These are phyloP conservation scores for Protaetia brevitarsis DNA, from an alignment of 1,140 invertebrate genomes.

Conservation along the genomic window DNA sequence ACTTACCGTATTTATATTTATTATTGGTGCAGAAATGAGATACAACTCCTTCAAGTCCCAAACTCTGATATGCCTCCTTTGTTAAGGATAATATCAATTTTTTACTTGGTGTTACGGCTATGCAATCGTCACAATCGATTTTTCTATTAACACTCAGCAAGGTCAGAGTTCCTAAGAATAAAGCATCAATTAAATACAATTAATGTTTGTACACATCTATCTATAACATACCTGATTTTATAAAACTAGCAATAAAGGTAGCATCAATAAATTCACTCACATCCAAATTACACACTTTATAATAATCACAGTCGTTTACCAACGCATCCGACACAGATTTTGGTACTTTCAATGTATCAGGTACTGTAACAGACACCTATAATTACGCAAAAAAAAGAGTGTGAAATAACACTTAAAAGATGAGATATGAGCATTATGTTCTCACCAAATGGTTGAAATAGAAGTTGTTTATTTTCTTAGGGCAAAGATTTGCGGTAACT, in stretches of 20 bases:
- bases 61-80: constrained; percentile 51
- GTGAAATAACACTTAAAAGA: neutral
- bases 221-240: constrained; percentile 35
- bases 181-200: neutral
- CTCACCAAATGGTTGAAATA: constrained; percentile 56
- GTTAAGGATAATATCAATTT: constrained; percentile 52
- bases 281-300: constrained; percentile 50
- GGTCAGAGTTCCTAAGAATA: constrained; percentile 52
- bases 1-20: constrained; percentile 56
- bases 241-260: constrained; percentile 52
- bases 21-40: constrained; percentile 50
- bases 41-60: constrained; percentile 55
- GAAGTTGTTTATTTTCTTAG: constrained; percentile 45
- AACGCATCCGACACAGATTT: constrained; percentile 46
- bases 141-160: constrained; percentile 50
- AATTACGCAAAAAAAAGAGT: constrained; percentile 31
- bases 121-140: constrained; percentile 55
- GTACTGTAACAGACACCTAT: constrained; percentile 56
- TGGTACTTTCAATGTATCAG: constrained; percentile 50
- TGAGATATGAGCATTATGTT: neutral
- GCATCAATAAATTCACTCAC: constrained; percentile 51
- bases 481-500: constrained; percentile 31
- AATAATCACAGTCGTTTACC: constrained; percentile 55
- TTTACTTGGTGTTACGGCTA: constrained; percentile 52
- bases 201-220: neutral